Evolutionary conservation across 1,140 invertebrate species (phyloP), one percentile per base, ranked within the genome.

Genomic region (Chymomyza costata): DNA sequence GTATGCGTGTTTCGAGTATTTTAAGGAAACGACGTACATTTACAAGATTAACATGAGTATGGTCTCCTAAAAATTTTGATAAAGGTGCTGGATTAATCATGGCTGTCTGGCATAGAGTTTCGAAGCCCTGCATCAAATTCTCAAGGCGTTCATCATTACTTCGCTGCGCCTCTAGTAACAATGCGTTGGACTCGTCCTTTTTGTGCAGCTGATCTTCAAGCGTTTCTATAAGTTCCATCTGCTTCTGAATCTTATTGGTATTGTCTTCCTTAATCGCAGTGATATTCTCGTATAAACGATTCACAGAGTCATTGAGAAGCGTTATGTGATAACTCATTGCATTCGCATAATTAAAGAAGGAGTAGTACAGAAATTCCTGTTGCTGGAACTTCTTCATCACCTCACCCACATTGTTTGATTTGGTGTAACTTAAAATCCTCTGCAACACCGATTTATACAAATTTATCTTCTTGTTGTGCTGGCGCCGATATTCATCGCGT

Each of bases 291-390:
- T 82, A 83, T 0, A 83, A 58, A 0, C 65, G 69, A 15, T 81
- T 83, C n/a, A 83, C 65, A 1, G 73, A 74, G 16, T 83, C 82
- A 39, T 83, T 81, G 0, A 83, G 59, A 32, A 83, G 19, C 6
- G 74, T 80, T 2, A 83, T 70, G 28, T 82, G 82, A 38, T 78
- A 82, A 46, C 67, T 82, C 57, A 83, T 71, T 51, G 82, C 81
- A 39, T 83, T 83, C 37, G 78, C 66, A n/a, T 83, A 81, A 44
- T 83, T 83, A 31, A 82, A 82, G 55, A 78, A 78, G 0, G 82
- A 81, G 54, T 82, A 84, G 43, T 74, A 80, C 11, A 83, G 65
- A 28, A 69, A 80, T 48, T 84, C 82, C 54, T 82, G 69, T 46
- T 70, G 54, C 35, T 74, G 70, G 34, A 82, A 84, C 51, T 78